These are phyloP conservation scores for Drosophila eohydei DNA, from an alignment of 2,888 invertebrate species.

Conservation along the genomic window DNA sequence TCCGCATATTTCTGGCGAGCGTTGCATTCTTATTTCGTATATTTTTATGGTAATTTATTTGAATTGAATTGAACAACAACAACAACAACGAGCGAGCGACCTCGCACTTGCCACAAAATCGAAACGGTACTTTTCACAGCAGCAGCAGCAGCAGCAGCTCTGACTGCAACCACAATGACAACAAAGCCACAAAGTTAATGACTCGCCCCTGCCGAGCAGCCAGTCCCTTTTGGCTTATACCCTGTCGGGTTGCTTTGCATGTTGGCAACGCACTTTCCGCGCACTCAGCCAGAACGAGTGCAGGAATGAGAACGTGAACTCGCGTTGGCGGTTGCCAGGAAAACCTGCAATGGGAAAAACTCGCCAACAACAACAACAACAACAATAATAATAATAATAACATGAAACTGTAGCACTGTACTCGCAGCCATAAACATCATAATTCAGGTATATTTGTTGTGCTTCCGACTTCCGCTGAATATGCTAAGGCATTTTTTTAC, in stretches of 20 bases:
- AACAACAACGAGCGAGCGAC: conserved; percentile 17
- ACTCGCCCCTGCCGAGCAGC: conserved; percentile 43
- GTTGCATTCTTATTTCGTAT: conserved; percentile 63
- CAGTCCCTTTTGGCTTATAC: conserved; percentile 27
- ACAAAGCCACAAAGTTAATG: conserved; percentile 63
- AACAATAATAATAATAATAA: conserved; percentile 13
- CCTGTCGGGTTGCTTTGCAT: conserved; percentile 48
- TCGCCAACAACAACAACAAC: conserved; percentile 5
- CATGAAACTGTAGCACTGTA: conserved; percentile 3
- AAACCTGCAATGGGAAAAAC: conserved; percentile 36
- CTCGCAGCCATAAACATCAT: conserved; percentile 58
- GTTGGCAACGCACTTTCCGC: conserved; percentile 66
- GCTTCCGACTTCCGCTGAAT: conserved; percentile 69
- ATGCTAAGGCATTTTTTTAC: conserved; percentile 52
- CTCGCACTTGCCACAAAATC: conserved; percentile 58
- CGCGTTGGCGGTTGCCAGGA: conserved; percentile 19
- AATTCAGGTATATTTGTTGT: conserved; percentile 73
- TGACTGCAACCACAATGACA: conserved; percentile 30
- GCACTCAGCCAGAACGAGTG: conserved; percentile 71
- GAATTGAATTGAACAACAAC: conserved; percentile 43
- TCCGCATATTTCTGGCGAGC: conserved; percentile 67
- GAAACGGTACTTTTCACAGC: conserved; percentile 61
- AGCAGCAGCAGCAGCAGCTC: conserved; percentile 17
- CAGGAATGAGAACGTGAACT: conserved; percentile 27
- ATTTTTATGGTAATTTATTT: conserved; percentile 79